Evolutionary conservation across 2,797 vertebrate species (phyloP), one percentile per base, ranked within the genome.

Genomic region (Telmatherina bonti): DNA sequence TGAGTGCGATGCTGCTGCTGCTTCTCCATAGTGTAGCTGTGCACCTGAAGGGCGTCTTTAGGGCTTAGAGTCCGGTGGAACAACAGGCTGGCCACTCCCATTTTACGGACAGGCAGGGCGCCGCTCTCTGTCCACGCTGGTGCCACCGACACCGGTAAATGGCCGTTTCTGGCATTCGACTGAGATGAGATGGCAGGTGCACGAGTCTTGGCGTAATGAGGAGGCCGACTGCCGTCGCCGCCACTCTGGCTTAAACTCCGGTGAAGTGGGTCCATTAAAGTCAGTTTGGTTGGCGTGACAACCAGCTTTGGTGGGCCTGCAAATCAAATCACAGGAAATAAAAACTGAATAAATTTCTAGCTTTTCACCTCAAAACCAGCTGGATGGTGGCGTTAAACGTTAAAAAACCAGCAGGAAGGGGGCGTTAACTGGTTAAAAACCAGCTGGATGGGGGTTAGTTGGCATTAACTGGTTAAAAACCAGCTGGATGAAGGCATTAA

Each of bases 21-120:
- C 2, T 94, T 93, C n/a, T 93, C 96, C 57, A 84, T 92, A 15
- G 94, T 90, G 18, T 95, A 96, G 91, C 94, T 96, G 57, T 97
- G 96, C 10, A 96, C 95, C 7, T 95, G 95, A 54, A 96, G 88
- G 59, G 94, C 89, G 51, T 96, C 94, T 5, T 94, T 93, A 54
- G 95, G 92, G 75, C 94, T 95, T 30, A 94, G 85, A 41, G 92
- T 94, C 79, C 82, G 93, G 79, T 96, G 96, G 62, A 96, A 95
- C 66, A 96, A 85, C 38, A 91, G 84, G 66, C 96, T 96, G 26
- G 93, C 94, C 0, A 95, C 94, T 5, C 97, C 97, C 22, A 96
- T 97, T 70, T 94, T 94, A 38, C 92, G 92, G 5, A 86, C 38
- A 1, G 91, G 85, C 63, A 67, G 89, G 68, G 72, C 54, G 0